Percentiles rank a stretch among this genome's conserved stretches.
Conservation (phyloP, 1,140 invertebrate species). For the Dysdera silvatica region DNA sequence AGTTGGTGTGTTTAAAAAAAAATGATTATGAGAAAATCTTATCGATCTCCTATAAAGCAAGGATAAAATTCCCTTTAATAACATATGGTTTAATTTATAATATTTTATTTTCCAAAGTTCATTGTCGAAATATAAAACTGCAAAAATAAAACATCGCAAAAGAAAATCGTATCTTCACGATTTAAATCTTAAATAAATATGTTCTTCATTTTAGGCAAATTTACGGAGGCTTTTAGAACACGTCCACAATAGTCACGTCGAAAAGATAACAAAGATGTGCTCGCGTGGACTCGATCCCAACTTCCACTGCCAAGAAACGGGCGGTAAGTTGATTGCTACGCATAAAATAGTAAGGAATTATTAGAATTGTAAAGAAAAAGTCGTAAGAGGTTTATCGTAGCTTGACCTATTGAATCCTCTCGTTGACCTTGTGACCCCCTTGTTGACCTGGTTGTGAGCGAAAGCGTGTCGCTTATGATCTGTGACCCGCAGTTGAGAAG, state of each 20-base stretch:
- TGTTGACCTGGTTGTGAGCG: too few relatives aligned
- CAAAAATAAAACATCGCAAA: conserved; percentile 15
- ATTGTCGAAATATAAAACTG: too few relatives aligned
- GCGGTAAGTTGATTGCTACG: conserved; percentile 64
- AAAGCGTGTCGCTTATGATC: too few relatives aligned
- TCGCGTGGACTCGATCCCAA: conserved; percentile 96
- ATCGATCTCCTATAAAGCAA: too few relatives aligned
- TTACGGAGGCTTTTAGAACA: conserved; percentile 86
- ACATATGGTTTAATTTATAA: neutral
- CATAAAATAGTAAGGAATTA: conserved; percentile 29
- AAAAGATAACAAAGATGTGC: conserved; percentile 94
- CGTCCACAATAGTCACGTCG: conserved; percentile 80
- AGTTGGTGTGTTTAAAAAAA: too few relatives aligned
- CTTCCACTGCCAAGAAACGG: conserved; percentile 90
- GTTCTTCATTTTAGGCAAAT: conserved; percentile 75
- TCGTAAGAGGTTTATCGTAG: too few relatives aligned
- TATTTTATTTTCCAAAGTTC: neutral
- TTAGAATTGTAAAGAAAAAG: conserved; percentile 29
- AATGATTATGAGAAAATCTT: too few relatives aligned
- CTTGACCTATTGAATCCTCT: too few relatives aligned
- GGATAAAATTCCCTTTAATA: neutral
- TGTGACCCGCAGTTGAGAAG: too few relatives aligned
- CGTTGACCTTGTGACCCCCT: too few relatives aligned
- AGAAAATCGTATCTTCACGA: conserved; percentile 3
- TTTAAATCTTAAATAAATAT: conserved; percentile 26